A percentile compares a stretch with the other conserved stretches of the same genome.
phyloP scores from a whole-genome alignment of 2,888 invertebrate genomes.

The Drosophila setosimentum region DNA sequence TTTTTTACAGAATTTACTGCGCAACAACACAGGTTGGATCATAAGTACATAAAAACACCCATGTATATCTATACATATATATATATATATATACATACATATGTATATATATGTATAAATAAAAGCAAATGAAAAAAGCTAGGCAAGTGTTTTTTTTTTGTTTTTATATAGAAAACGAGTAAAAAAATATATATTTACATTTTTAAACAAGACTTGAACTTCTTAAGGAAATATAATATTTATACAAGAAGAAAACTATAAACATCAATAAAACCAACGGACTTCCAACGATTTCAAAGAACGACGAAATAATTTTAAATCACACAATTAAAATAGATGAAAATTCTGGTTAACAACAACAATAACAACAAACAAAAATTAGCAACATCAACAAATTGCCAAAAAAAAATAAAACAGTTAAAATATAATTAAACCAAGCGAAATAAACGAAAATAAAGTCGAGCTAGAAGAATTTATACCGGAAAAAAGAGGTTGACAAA shows the following conservation, averaged over 20 bases:
- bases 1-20: conserved; percentile 75
- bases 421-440: conserved; percentile 4
- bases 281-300: conserved; percentile 84
- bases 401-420: conserved; percentile 39
- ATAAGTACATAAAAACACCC: conserved; percentile 22
- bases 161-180: conserved; percentile 18
- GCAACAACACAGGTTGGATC: conserved; percentile 32
- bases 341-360: conserved; percentile 47
- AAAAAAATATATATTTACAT: conserved; percentile 60
- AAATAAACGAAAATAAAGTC: conserved; percentile 15
- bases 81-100: conserved; percentile 16
- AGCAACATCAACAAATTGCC: conserved; percentile 55
- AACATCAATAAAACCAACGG: conserved; percentile 60
- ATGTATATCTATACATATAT: conserved; percentile 13
- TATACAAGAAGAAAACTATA: conserved; percentile 55
- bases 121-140: conserved; percentile 29
- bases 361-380: conserved; percentile 42
- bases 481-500: conserved; percentile 34
- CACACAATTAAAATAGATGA: conserved; percentile 36
- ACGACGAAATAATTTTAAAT: conserved; percentile 80
- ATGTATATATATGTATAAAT: conserved; percentile 13
- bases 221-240: conserved; percentile 72
- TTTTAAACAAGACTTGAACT: conserved; percentile 71
- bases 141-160: conserved; percentile 54
- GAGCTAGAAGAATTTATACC: conserved; percentile 69